A percentile compares a stretch with the other conserved stretches of the same genome.
Evolutionary conservation across 2,888 invertebrate species (phyloP).

Genomic region (Notodonta dromedarius): DNA sequence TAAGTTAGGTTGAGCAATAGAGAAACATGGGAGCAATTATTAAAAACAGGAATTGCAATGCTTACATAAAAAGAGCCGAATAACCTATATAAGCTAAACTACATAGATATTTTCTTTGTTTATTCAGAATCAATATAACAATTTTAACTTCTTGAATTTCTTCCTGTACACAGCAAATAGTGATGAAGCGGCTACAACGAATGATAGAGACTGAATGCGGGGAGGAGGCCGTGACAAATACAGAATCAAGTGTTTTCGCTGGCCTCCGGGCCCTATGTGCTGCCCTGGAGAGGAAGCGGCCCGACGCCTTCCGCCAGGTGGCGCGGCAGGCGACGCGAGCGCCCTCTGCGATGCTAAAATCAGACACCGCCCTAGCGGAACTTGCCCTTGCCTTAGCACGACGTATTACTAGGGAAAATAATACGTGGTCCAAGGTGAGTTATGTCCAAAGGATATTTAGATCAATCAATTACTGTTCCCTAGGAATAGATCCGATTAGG

Average conservation of each 20-base stretch:
- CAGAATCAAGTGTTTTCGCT: constrained; percentile 73
- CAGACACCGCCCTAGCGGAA: constrained; percentile 85
- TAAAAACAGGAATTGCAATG: too few species aligned
- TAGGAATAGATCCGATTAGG: too few species aligned
- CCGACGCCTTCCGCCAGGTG: constrained; percentile 89
- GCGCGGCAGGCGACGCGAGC: constrained; percentile 88
- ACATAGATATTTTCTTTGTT: too few species aligned
- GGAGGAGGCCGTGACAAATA: constrained; percentile 78
- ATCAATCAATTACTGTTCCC: background rate
- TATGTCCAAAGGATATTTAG: constrained; percentile 5
- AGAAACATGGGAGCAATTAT: too few species aligned
- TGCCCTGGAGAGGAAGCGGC: constrained; percentile 91
- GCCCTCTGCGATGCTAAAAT: constrained; percentile 83
- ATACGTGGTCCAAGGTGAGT: constrained; percentile 91
- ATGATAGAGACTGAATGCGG: constrained; percentile 83
- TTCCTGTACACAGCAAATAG: constrained; percentile 61
- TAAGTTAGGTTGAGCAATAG: too few species aligned
- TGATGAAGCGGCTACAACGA: constrained; percentile 73
- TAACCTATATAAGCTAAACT: too few species aligned
- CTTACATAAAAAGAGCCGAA: too few species aligned
- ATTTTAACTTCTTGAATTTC: background rate
- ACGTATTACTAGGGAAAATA: constrained; percentile 88
- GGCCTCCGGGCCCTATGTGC: constrained; percentile 83
- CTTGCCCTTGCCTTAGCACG: constrained; percentile 88
- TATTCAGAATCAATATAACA: background rate